Base-by-base conservation (phyloP, 2,888 invertebrate genomes). In the Tenthredo livida region DNA sequence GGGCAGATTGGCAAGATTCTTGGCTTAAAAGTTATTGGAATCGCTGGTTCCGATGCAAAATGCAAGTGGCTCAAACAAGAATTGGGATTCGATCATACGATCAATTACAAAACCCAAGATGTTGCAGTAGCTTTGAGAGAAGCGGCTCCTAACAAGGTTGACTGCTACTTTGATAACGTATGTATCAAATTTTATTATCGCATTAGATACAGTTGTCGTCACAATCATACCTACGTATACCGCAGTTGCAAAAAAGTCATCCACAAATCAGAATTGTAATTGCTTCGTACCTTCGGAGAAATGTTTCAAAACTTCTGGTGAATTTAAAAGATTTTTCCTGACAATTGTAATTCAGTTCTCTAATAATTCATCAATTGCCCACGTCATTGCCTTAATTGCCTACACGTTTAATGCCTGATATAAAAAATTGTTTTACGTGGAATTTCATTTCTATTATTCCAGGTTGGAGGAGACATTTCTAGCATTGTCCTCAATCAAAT, bases 91-190 rank as follows among this genome's bases (percentile, higher is more conserved):
- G 96, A 97, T 90, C 92, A 94, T 87, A 96, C 95, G 17, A 96
- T 96, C 86, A 97, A 97, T 93, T 97, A 97, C 93, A 97, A 97
- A 92, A 96, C 94, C 1, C 94, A 93, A 9, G 91, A 96, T 89
- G 88, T 96, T 75, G 91, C 91, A 0, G 90, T 94, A 73, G 95
- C 94, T 67, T 93, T 97, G 17, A 94, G 94, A 87, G 93, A 95
- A 91, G 94, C 93, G 82, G 96, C 96, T 12, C 96, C 97, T 0
- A 93, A 96, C 17, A 97, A 97, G 1, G 93, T 97, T 0, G 96
- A 97, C 90, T 96, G 96, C 90, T 97, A 96, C 90, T 97, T 97
- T 90, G 97, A 97, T 91, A 97, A 97, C 92, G 97, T 97, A 93
- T 92, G 95, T 37, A 83, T 77, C 10, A 54, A 77, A 33, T 29